These are phyloP conservation scores for Dexiosoma caninum DNA, from an alignment of 2,888 invertebrate species.

Conservation along the genomic window DNA sequence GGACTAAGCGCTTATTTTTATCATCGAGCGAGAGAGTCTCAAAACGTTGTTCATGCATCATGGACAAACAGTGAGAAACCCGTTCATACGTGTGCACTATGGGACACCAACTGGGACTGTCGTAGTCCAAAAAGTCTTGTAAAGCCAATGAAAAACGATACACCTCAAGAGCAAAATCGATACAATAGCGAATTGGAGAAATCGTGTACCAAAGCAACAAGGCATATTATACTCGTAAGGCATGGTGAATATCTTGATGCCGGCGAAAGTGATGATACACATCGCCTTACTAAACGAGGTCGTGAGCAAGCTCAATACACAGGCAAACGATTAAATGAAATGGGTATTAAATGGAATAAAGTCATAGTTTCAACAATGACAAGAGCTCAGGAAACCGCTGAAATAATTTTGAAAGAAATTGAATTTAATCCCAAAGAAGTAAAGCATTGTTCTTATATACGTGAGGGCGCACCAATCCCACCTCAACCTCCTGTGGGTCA, in stretches of 20 bases:
- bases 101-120: constrained; percentile 95
- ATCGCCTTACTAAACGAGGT: constrained; percentile 89
- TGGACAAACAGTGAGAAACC: constrained; percentile 81
- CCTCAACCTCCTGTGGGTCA: constrained; percentile 94
- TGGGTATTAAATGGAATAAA: constrained; percentile 87
- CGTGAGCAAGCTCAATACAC: constrained; percentile 89
- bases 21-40: constrained; percentile 78
- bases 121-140: constrained; percentile 86
- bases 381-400: constrained; percentile 93
- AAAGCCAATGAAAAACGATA: constrained; percentile 79
- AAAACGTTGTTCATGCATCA: constrained; percentile 80
- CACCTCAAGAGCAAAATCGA: constrained; percentile 82
- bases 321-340: constrained; percentile 87
- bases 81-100: constrained; percentile 80
- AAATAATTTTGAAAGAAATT: constrained; percentile 86
- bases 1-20: constrained; percentile 83
- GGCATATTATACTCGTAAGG: constrained; percentile 93
- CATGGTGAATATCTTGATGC: constrained; percentile 95
- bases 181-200: constrained; percentile 84
- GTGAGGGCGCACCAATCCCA: constrained; percentile 96
- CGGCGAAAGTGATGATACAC: constrained; percentile 85
- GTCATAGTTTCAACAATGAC: constrained; percentile 95
- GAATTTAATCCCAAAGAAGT: constrained; percentile 80
- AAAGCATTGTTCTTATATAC: constrained; percentile 85
- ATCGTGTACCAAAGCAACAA: constrained; percentile 78